Percentiles rank a stretch among this genome's conserved stretches.
These are phyloP conservation scores for Gymnodraco acuticeps DNA, from an alignment of 2,797 vertebrate genomes.

Conservation along the genomic window DNA sequence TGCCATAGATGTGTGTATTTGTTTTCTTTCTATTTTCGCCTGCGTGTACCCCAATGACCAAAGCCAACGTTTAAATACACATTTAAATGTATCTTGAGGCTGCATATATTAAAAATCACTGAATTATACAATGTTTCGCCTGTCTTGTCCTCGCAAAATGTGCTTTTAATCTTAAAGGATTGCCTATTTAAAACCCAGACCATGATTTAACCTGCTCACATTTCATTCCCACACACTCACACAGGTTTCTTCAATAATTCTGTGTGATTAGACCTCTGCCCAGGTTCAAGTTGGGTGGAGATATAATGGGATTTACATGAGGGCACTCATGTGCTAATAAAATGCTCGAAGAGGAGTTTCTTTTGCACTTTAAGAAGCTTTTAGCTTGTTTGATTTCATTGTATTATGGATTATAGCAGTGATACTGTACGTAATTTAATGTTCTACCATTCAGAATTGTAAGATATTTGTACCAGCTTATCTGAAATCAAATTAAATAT, in stretches of 20 bases:
- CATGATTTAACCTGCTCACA: slow-evolving; percentile 4
- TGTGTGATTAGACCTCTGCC: slow-evolving; percentile 34
- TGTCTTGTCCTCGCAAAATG: neutral
- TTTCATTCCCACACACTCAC: neutral
- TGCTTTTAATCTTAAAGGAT: slow-evolving; percentile 1
- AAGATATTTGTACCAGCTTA: neutral
- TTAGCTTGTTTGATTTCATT: neutral
- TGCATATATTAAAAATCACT: neutral
- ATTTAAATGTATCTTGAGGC: neutral
- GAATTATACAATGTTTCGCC: neutral
- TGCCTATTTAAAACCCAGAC: neutral
- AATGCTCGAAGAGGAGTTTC: neutral
- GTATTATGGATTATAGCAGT: neutral
- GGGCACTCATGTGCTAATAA: slow-evolving; percentile 1
- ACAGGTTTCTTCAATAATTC: slow-evolving; percentile 38
- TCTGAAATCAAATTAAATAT: neutral
- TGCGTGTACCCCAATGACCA: neutral
- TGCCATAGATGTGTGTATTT: neutral
- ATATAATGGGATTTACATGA: slow-evolving; percentile 26
- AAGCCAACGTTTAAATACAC: neutral
- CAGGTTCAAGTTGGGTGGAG: slow-evolving; percentile 28
- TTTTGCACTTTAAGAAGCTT: neutral
- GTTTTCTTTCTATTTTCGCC: neutral
- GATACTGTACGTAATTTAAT: neutral
- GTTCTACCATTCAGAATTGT: neutral